Percentiles rank a stretch among this genome's conserved stretches.
phyloP scores from a whole-genome alignment of 2,797 vertebrate genomes.

The Orestias chungarensis region DNA sequence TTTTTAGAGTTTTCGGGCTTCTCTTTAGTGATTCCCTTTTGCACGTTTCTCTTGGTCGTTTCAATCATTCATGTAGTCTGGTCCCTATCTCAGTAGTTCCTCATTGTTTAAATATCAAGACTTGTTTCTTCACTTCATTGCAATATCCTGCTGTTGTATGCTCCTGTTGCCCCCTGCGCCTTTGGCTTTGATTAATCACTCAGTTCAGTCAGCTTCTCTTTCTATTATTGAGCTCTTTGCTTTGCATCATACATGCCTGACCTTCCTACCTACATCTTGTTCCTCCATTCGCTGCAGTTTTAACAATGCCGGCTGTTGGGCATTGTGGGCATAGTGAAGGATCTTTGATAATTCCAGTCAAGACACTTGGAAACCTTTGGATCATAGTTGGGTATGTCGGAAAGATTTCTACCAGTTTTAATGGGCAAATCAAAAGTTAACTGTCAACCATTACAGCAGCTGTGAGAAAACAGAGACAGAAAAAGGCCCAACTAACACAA shows the following conservation, averaged over 20 bases:
- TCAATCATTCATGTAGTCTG: background rate
- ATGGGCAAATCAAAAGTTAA: background rate
- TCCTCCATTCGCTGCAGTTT: background rate
- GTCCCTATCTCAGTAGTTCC: background rate
- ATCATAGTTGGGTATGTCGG: background rate
- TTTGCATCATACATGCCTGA: background rate
- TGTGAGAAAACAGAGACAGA: background rate
- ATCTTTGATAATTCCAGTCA: background rate
- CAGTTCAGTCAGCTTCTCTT: background rate
- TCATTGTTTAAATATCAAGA: background rate
- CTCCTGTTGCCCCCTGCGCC: background rate
- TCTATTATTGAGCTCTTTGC: background rate
- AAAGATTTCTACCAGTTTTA: background rate
- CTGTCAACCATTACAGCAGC: background rate
- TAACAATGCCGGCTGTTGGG: background rate
- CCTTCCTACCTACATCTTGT: background rate
- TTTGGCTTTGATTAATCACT: background rate
- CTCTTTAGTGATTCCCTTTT: background rate
- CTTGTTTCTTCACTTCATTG: background rate
- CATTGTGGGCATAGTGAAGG: background rate
- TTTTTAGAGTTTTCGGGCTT: background rate
- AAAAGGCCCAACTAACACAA: conserved; percentile 12
- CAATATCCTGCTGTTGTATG: background rate
- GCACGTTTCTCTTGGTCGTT: background rate
- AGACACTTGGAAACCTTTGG: background rate